Evolutionary conservation across 2,888 invertebrate species (phyloP).

Genomic region (Pterobdella sp.): DNA sequence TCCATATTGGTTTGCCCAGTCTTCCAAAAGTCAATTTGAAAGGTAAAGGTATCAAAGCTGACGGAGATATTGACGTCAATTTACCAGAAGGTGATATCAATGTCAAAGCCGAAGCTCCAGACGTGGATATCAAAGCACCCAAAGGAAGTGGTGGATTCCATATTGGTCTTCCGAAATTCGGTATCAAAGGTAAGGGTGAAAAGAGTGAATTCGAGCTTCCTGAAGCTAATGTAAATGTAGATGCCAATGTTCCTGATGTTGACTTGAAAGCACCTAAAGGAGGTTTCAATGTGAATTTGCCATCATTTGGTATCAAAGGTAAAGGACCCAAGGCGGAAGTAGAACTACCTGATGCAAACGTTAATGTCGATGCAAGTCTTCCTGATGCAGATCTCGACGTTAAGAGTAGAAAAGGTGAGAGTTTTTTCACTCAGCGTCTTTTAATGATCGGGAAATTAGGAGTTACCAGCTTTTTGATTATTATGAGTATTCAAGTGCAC

Average conservation of each 20-base stretch:
- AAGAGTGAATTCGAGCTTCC: slow-evolving; percentile 15
- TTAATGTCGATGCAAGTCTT: slow-evolving; percentile 1
- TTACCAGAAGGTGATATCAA: slow-evolving; percentile 17
- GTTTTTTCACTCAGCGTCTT: too few relatives aligned
- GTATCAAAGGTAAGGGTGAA: slow-evolving; percentile 22
- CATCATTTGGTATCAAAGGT: slow-evolving; percentile 6
- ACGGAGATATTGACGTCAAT: slow-evolving; percentile 21
- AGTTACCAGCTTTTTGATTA: not conserved
- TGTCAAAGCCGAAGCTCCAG: slow-evolving; percentile 5
- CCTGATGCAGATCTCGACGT: slow-evolving; percentile 24
- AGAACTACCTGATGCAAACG: slow-evolving; percentile 3
- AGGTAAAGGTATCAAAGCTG: slow-evolving; percentile 19
- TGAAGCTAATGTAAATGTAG: not conserved
- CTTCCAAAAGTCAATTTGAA: slow-evolving; percentile 13
- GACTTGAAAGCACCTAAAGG: slow-evolving; percentile 16
- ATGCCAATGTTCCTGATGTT: not conserved
- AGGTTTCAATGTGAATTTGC: slow-evolving; percentile 12
- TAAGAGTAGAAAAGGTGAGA: slow-evolving; percentile 17
- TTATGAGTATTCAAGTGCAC: not conserved
- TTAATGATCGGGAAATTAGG: too few relatives aligned
- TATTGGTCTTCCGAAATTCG: slow-evolving; percentile 24
- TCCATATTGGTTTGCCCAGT: slow-evolving; percentile 5
- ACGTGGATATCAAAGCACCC: slow-evolving; percentile 13
- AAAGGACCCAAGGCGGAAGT: slow-evolving; percentile 24
- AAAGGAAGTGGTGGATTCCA: slow-evolving; percentile 26